These are phyloP conservation scores for Protobothrops flavoviridis DNA, from an alignment of 2,113 vertebrate genomes.

Conservation along the genomic window DNA sequence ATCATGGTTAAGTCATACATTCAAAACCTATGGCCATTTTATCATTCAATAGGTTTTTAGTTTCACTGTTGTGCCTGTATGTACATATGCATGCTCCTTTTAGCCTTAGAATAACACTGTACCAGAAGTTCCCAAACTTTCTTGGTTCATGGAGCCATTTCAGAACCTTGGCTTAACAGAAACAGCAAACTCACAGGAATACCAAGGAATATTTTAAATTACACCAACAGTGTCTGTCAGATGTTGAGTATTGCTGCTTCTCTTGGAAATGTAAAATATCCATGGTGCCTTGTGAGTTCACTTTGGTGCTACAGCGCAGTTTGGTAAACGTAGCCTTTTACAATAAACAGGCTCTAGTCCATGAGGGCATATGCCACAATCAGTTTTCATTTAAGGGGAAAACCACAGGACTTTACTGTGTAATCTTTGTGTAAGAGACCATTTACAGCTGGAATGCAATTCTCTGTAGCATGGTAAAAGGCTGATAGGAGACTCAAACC, in stretches of 20 bases:
- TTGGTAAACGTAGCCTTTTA: too few species aligned
- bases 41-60: conserved; percentile 1
- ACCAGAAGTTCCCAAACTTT: too few species aligned
- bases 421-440: neutral
- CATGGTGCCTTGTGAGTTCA: too few species aligned
- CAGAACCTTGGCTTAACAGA: too few species aligned
- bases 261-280: too few species aligned
- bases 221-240: too few species aligned
- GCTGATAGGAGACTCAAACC: neutral
- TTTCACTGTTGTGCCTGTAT: neutral
- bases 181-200: too few species aligned
- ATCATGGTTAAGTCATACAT: neutral
- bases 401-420: neutral
- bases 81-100: neutral
- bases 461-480: too few species aligned
- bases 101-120: neutral
- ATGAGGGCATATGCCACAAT: neutral
- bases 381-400: neutral
- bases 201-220: too few species aligned
- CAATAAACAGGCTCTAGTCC: neutral
- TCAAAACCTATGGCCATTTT: neutral
- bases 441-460: conserved; percentile 6
- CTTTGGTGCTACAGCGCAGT: too few species aligned
- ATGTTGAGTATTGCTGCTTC: too few species aligned
- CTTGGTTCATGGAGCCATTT: too few species aligned